Conservation (phyloP, 1,140 invertebrate species). For the Pseudoatta argentina region DNA sequence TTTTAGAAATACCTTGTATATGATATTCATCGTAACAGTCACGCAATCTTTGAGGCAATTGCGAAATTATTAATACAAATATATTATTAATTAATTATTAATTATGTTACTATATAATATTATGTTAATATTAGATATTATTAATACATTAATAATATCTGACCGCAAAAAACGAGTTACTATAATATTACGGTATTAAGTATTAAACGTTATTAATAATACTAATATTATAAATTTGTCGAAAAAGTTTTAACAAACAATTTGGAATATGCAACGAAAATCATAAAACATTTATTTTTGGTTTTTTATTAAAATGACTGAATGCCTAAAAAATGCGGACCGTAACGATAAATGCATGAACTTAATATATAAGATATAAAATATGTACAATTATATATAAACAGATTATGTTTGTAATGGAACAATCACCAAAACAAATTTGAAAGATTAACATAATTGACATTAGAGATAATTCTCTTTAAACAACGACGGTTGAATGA, state of each 20-base stretch:
- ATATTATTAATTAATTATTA: conserved; percentile 3
- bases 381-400: conserved; percentile 72
- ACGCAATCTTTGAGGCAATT: background rate
- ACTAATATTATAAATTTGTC: background rate
- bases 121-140: conserved; percentile 1
- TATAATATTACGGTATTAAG: background rate
- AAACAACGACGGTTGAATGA: conserved; percentile 59
- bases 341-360: conserved; percentile 7
- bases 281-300: background rate
- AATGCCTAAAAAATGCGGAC: background rate
- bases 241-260: background rate
- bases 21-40: background rate
- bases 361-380: background rate
- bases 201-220: background rate
- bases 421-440: conserved; percentile 51
- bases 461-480: background rate
- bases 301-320: background rate
- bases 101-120: background rate
- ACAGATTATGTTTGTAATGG: conserved; percentile 64
- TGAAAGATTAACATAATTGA: background rate
- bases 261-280: background rate
- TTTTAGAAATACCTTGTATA: conserved; percentile 13
- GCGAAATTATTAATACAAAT: background rate
- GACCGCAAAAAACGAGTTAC: background rate
- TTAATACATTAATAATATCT: background rate